A percentile compares a stretch with the other conserved stretches of the same genome.
phyloP scores from a whole-genome alignment of 2,888 invertebrate genomes.

The Pammene aurita region DNA sequence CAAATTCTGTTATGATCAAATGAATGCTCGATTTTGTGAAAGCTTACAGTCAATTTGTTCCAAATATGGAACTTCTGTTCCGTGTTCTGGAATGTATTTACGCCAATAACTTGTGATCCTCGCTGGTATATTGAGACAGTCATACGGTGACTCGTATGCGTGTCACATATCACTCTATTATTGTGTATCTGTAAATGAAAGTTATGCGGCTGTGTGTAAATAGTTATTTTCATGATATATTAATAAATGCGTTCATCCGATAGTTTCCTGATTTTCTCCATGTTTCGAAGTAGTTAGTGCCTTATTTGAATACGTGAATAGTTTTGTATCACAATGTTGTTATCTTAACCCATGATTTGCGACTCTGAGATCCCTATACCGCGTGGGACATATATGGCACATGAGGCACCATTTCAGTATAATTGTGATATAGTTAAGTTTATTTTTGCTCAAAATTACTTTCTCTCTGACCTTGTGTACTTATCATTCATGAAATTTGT shows the following conservation, averaged over 20 bases:
- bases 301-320: conserved; percentile 57
- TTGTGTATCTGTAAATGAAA: conserved; percentile 59
- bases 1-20: conserved; percentile 1
- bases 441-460: conserved; percentile 74
- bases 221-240: conserved; percentile 38
- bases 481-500: conserved; percentile 81
- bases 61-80: not conserved
- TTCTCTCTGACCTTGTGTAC: conserved; percentile 74
- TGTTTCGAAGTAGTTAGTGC: conserved; percentile 61
- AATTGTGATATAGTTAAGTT: conserved; percentile 74
- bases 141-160: conserved; percentile 53
- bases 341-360: conserved; percentile 25
- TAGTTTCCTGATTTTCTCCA: conserved; percentile 34
- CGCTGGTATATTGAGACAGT: conserved; percentile 48
- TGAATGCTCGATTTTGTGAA: conserved; percentile 2
- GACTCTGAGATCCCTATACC: not conserved
- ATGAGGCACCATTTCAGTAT: conserved; percentile 61
- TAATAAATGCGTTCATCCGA: conserved; percentile 33
- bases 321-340: conserved; percentile 35
- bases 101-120: not conserved
- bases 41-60: not conserved
- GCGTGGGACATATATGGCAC: conserved; percentile 44
- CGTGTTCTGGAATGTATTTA: not conserved
- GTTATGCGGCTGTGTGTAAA: conserved; percentile 41
- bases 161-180: conserved; percentile 65